These are phyloP conservation scores for Rhynchophorus ferrugineus DNA, from an alignment of 1,140 invertebrate genomes.

Conservation along the genomic window DNA sequence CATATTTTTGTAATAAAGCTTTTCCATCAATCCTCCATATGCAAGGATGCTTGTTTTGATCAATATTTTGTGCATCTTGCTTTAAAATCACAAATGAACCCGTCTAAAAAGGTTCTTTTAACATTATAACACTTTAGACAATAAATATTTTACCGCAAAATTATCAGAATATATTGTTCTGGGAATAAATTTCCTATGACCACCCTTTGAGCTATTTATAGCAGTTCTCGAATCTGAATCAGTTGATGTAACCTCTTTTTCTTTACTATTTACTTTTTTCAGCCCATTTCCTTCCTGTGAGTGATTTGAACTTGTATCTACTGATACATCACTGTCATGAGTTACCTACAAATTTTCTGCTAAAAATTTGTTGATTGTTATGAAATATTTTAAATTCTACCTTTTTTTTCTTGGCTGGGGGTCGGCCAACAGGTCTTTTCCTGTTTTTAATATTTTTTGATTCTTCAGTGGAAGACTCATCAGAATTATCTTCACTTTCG, in stretches of 20 bases:
- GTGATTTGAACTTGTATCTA: slow-evolving; percentile 13
- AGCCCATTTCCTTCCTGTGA: slow-evolving; percentile 9
- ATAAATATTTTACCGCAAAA: slow-evolving; percentile 22
- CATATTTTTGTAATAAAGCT: slow-evolving; percentile 67
- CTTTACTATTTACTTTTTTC: slow-evolving; percentile 1
- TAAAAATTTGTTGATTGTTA: neutral
- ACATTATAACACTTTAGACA: neutral
- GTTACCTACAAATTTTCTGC: slow-evolving; percentile 3
- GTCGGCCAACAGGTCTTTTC: slow-evolving; percentile 1
- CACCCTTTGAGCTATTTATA: slow-evolving; percentile 10
- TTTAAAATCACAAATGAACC: slow-evolving; percentile 38
- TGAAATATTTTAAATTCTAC: neutral
- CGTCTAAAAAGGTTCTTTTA: slow-evolving; percentile 27
- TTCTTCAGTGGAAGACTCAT: slow-evolving; percentile 14
- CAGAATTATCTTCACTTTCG: slow-evolving; percentile 12
- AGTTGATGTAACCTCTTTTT: slow-evolving; percentile 8
- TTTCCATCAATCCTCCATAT: slow-evolving; percentile 77
- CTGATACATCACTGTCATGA: slow-evolving; percentile 14
- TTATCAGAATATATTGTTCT: slow-evolving; percentile 29
- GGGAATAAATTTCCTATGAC: slow-evolving; percentile 23
- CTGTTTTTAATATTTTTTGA: slow-evolving; percentile 12
- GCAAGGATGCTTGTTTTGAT: slow-evolving; percentile 33
- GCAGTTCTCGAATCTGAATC: slow-evolving; percentile 19
- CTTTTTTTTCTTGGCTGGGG: slow-evolving; percentile 5
- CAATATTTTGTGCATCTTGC: slow-evolving; percentile 36